Evolutionary conservation across 1,140 invertebrate species (phyloP).

Genomic region (Drosophila nigrodunni): DNA sequence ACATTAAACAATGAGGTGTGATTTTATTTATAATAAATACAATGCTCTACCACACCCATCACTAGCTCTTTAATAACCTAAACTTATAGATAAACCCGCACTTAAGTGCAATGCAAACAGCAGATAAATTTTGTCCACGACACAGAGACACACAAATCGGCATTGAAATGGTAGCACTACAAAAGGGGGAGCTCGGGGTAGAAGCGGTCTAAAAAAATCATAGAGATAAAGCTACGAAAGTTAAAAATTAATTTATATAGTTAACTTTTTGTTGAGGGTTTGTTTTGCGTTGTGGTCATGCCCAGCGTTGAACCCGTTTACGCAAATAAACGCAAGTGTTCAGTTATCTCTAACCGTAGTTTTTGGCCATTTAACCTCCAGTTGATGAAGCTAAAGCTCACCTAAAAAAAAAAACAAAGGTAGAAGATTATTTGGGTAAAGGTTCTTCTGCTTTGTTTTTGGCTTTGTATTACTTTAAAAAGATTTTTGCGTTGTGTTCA

Average conservation of each 20-base stretch:
- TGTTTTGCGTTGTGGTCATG: slow-evolving; percentile 67
- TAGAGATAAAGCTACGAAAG: slow-evolving; percentile 6
- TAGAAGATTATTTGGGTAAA: slow-evolving; percentile 54
- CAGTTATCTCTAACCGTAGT: slow-evolving; percentile 60
- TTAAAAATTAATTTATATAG: slow-evolving; percentile 24
- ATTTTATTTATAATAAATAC: not conserved
- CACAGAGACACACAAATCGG: slow-evolving; percentile 21
- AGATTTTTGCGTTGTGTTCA: slow-evolving; percentile 57
- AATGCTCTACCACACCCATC: not conserved
- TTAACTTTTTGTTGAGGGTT: slow-evolving; percentile 16
- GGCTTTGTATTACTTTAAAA: slow-evolving; percentile 28
- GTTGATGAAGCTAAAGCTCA: not conserved
- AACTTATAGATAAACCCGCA: slow-evolving; percentile 15
- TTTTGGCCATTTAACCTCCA: slow-evolving; percentile 55
- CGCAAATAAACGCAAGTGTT: slow-evolving; percentile 69
- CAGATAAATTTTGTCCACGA: slow-evolving; percentile 23
- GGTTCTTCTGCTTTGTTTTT: slow-evolving; percentile 20
- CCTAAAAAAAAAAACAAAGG: not conserved
- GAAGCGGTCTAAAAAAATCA: not conserved
- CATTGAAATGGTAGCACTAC: slow-evolving; percentile 29
- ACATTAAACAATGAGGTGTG: not conserved
- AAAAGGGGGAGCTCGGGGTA: too few relatives aligned
- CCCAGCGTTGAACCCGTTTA: slow-evolving; percentile 50
- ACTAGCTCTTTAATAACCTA: slow-evolving; percentile 6
- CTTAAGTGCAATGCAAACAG: slow-evolving; percentile 32